Conservation (phyloP, 2,888 invertebrate genomes). For the Nemurella pictetii region DNA sequence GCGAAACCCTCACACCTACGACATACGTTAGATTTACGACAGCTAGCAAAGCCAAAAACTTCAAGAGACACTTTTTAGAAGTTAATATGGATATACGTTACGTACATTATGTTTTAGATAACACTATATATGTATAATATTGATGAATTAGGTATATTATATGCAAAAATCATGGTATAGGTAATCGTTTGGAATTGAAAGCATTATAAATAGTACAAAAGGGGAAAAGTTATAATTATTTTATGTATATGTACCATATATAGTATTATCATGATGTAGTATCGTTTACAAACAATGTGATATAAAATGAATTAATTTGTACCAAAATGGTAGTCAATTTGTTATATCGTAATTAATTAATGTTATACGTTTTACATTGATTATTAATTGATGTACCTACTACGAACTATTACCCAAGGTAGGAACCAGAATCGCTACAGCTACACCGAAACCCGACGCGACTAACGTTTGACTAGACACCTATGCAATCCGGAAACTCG, state of each 20-base stretch:
- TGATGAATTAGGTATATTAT: constrained; percentile 29
- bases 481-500: constrained; percentile 42
- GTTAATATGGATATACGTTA: constrained; percentile 37
- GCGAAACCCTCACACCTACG: constrained; percentile 36
- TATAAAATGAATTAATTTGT: constrained; percentile 44
- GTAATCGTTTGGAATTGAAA: constrained; percentile 43
- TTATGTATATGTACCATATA: neutral
- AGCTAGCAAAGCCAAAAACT: constrained; percentile 40
- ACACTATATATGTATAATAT: constrained; percentile 24
- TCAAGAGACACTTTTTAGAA: constrained; percentile 41
- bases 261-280: constrained; percentile 34
- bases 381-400: constrained; percentile 36
- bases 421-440: constrained; percentile 44
- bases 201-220: constrained; percentile 45
- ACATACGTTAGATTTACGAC: constrained; percentile 36
- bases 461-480: constrained; percentile 43
- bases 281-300: constrained; percentile 43
- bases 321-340: constrained; percentile 43
- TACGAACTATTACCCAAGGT: constrained; percentile 40
- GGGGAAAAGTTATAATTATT: constrained; percentile 39
- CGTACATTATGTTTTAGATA: constrained; percentile 13
- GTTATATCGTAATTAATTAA: constrained; percentile 3
- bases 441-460: constrained; percentile 42
- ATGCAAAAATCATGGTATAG: constrained; percentile 38
- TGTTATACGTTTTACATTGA: constrained; percentile 26